These are phyloP conservation scores for Kryphioiulus occultus DNA, from an alignment of 2,888 invertebrate genomes.

Conservation along the genomic window DNA sequence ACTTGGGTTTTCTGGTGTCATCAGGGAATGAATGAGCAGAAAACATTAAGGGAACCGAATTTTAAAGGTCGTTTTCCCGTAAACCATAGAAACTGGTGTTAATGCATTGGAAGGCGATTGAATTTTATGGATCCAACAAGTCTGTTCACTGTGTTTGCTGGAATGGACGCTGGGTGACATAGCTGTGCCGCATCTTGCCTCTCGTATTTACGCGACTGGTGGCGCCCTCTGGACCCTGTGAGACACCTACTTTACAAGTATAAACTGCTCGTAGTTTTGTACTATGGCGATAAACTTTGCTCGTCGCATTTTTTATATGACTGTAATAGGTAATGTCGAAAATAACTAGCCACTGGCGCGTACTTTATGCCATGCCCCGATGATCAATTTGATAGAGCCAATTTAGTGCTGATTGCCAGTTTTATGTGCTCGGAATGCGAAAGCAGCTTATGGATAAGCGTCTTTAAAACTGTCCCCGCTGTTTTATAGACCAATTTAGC, in stretches of 20 bases:
- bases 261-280: background rate
- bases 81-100: too few relatives aligned
- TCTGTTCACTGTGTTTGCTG: background rate
- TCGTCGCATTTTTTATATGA: background rate
- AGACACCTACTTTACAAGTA: background rate
- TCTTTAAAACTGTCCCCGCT: background rate
- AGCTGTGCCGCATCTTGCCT: too few relatives aligned
- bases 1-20: too few relatives aligned
- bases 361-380: constrained; percentile 9
- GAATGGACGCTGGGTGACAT: background rate
- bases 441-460: constrained; percentile 29
- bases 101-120: too few relatives aligned
- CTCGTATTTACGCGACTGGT: too few relatives aligned
- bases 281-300: background rate
- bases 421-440: constrained; percentile 9
- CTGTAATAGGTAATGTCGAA: background rate
- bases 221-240: background rate
- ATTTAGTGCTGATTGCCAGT: constrained; percentile 26
- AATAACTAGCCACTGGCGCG: background rate
- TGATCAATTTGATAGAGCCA: constrained; percentile 35
- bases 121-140: too few relatives aligned
- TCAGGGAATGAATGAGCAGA: too few relatives aligned
- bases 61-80: background rate
- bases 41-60: too few relatives aligned
- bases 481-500: constrained; percentile 24